Percentiles rank a stretch among this genome's conserved stretches.
Conservation (phyloP, 64 coral and sea anemone species). For the Porites lutea region DNA sequence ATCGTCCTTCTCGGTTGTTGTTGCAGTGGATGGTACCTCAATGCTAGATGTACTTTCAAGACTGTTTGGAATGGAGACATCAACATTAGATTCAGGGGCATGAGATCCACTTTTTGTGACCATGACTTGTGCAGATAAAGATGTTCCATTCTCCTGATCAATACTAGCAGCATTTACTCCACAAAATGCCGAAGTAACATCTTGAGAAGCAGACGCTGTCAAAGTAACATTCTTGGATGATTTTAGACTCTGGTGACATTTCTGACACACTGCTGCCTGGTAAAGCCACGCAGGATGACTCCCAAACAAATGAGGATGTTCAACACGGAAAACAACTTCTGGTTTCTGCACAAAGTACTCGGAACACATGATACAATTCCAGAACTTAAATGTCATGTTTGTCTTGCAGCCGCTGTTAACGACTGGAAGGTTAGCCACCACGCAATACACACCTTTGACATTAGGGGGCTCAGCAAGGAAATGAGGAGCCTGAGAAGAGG, state of each 20-base stretch:
- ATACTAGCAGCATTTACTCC: neutral
- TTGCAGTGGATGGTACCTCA: neutral
- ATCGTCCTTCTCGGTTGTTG: neutral
- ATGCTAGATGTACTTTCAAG: neutral
- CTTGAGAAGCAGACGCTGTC: neutral
- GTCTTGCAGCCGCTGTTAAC: constrained; percentile 70
- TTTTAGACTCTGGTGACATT: constrained; percentile 52
- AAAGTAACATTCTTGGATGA: neutral
- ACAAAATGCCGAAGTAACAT: neutral
- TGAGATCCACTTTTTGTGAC: neutral
- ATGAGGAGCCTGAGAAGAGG: constrained; percentile 75
- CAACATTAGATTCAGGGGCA: neutral
- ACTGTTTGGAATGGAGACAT: neutral
- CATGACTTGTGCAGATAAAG: neutral
- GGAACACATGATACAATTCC: constrained; percentile 96
- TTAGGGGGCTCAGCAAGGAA: constrained; percentile 74
- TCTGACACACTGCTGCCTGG: constrained; percentile 83
- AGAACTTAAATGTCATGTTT: constrained; percentile 91
- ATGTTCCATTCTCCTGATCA: neutral
- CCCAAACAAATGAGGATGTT: constrained; percentile 85
- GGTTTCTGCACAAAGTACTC: constrained; percentile 93
- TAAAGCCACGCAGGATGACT: constrained; percentile 89
- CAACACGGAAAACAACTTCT: constrained; percentile 88
- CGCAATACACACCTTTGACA: constrained; percentile 87
- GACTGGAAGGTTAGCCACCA: constrained; percentile 84